phyloP scores from a whole-genome alignment of 2,797 vertebrate genomes.

The Helicolenus hilgendorfi region DNA sequence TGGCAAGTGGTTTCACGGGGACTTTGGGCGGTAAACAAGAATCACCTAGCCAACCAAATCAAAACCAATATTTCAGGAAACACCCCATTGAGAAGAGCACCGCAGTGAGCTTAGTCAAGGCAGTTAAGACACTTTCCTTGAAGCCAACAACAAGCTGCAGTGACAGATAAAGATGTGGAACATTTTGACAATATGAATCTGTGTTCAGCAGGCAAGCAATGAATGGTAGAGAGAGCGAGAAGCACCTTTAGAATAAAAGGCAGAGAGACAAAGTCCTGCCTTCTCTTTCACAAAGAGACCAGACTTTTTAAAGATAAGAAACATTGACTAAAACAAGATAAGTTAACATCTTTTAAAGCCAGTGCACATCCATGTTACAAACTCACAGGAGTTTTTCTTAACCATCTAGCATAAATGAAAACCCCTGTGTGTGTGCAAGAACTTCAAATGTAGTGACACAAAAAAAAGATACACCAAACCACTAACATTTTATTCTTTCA shows the following conservation, averaged over 20 bases:
- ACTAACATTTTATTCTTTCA: neutral
- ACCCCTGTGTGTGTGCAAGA: neutral
- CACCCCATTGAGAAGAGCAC: neutral
- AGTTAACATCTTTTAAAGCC: neutral
- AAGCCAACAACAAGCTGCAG: neutral
- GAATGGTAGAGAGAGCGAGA: neutral
- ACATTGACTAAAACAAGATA: neutral
- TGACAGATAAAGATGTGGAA: slow-evolving; percentile 9
- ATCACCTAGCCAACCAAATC: slow-evolving; percentile 34
- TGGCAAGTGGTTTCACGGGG: slow-evolving; percentile 61
- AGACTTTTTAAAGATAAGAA: neutral
- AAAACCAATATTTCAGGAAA: slow-evolving; percentile 44
- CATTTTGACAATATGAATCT: neutral
- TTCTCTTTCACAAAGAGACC: neutral
- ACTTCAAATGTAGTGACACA: neutral
- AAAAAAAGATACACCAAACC: neutral
- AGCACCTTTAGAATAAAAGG: neutral
- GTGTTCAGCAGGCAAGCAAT: neutral
- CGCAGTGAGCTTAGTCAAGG: slow-evolving; percentile 4
- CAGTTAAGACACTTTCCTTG: neutral
- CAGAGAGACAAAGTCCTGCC: neutral
- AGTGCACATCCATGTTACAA: neutral
- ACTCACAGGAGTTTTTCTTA: neutral
- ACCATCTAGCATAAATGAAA: neutral
- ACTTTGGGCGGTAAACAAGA: slow-evolving; percentile 44